phyloP scores from a whole-genome alignment of 2,113 vertebrate genomes.

The Tor tambroides region DNA sequence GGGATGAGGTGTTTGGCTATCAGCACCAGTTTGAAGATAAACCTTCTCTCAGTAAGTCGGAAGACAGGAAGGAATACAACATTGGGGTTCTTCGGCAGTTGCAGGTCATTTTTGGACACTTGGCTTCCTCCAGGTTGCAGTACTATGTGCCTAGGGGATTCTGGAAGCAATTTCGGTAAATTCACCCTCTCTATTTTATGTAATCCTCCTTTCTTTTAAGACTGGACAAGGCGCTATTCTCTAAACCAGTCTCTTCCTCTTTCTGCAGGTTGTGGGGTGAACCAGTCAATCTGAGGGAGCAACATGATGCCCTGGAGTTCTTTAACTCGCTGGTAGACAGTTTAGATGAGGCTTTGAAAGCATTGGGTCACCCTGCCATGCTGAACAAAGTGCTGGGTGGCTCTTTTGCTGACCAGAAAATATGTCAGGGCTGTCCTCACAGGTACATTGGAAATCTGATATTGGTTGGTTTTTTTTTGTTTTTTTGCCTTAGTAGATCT shows the following conservation, averaged over 20 bases:
- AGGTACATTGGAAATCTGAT: conserved; percentile 75
- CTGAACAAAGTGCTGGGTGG: conserved; percentile 98
- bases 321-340: conserved; percentile 99
- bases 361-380: conserved; percentile 96
- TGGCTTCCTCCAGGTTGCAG: conserved; percentile 95
- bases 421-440: conserved; percentile 99
- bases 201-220: not conserved
- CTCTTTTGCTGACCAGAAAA: conserved; percentile 99
- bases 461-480: not conserved
- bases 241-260: not conserved
- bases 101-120: conserved; percentile 97
- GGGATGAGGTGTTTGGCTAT: conserved; percentile 98
- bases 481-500: not conserved
- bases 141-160: conserved; percentile 98
- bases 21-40: conserved; percentile 98
- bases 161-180: conserved; percentile 98
- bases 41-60: conserved; percentile 90
- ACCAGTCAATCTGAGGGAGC: conserved; percentile 96
- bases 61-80: conserved; percentile 99
- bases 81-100: conserved; percentile 97
- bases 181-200: not conserved
- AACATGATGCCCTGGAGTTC: conserved; percentile 98
- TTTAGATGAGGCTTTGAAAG: conserved; percentile 98
- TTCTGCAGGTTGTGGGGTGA: conserved; percentile 93
- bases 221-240: not conserved